phyloP scores from a whole-genome alignment of 2,797 vertebrate genomes.

The Anguilla obscura region DNA sequence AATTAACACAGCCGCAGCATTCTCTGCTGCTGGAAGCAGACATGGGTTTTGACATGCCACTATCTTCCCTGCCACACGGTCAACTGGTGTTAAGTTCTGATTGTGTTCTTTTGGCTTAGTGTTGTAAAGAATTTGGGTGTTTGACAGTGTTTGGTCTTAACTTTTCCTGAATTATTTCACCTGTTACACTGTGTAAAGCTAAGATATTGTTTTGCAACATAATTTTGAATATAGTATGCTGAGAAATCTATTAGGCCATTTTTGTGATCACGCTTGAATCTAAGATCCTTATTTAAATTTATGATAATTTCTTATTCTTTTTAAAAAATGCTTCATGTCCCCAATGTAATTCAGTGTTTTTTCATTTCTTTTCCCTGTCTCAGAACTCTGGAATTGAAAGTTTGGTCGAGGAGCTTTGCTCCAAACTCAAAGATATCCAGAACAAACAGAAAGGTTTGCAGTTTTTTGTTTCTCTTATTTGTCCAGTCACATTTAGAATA shows the following conservation, averaged over 20 bases:
- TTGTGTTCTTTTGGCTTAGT: neutral
- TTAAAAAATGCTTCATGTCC: slow-evolving; percentile 17
- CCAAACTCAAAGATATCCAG: slow-evolving; percentile 96
- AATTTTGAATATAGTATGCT: neutral
- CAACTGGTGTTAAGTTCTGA: neutral
- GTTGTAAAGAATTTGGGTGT: neutral
- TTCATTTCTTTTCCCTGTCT: slow-evolving; percentile 39
- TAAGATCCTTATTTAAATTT: neutral
- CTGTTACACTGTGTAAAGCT: too few relatives aligned
- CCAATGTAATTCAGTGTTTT: neutral
- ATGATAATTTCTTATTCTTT: neutral
- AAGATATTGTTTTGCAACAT: neutral
- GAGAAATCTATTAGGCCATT: neutral
- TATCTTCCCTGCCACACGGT: neutral
- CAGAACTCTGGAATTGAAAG: slow-evolving; percentile 98
- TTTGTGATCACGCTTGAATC: neutral
- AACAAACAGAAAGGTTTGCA: slow-evolving; percentile 91
- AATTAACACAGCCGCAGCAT: slow-evolving; percentile 54
- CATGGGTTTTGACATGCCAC: slow-evolving; percentile 40
- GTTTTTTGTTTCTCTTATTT: neutral
- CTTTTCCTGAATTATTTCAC: neutral
- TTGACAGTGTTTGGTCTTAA: neutral
- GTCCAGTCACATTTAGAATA: neutral
- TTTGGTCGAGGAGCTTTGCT: slow-evolving; percentile 98
- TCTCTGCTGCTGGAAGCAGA: slow-evolving; percentile 50